Evolutionary conservation across 2,113 vertebrate genomes (phyloP), one percentile per base, ranked within the genome.

Genomic region (Callorhinus ursinus): DNA sequence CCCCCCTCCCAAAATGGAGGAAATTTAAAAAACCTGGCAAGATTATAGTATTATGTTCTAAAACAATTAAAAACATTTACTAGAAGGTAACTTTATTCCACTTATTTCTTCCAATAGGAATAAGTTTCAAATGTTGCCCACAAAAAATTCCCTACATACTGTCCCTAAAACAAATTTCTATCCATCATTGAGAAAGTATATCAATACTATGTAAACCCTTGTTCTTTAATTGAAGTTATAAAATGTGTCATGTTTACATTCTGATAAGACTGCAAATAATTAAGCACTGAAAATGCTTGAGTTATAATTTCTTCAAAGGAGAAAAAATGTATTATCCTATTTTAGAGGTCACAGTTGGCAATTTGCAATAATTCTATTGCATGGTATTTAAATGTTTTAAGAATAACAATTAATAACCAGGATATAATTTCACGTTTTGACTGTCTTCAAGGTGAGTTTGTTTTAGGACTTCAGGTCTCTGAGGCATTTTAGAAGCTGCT

Each of bases 31-130:
- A 77, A 46, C 71, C 42, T 31, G 16, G 18, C 53, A 82, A 46
- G 31, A 42, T 84, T 65, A 24, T 4, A 90, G 2, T 36, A 85
- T n/a, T 71, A 82, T 22, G 51, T 84, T 85, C 72, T 57, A 28
- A 94, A 94, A 76, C 16, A 93, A 96, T 93, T 90, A 77, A 77
- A 97, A 93, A 67, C 93, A 93, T 69, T 63, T 46, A 92, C 74
- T 57, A 51, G n/a, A 89, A 80, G 3, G 4, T 86, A 51, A 86
- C 6, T 76, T 83, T 69, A 31, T 57, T 55, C 4, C 46, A 92
- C 18, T 31, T 36, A 31, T 33, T 86, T n/a, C 33, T 87, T 63
- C 42, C 16, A 59, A 51, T 39, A 92, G 14, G 92, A 93, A 91
- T 16, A 92, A 18, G 9, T 77, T 84, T 19, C 13, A 87, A 71